These are phyloP conservation scores for Glareola pratincola DNA, from an alignment of 2,113 vertebrate species.

Conservation along the genomic window DNA sequence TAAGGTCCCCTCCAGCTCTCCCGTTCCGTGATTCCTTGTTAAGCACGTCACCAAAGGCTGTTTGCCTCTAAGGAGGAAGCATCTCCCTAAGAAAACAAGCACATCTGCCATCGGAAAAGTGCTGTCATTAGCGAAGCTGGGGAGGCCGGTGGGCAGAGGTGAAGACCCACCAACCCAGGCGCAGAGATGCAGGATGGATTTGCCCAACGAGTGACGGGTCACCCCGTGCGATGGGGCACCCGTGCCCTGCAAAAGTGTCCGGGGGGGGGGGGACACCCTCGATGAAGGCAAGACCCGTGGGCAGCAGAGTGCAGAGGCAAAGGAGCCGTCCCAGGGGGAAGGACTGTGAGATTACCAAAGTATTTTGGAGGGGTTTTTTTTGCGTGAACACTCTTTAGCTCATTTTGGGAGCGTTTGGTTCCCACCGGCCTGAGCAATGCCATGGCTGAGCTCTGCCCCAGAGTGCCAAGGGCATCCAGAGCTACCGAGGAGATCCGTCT, in stretches of 20 bases:
- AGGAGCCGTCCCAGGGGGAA: neutral
- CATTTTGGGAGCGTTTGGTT: neutral
- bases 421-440: neutral
- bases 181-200: accelerated
- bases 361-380: neutral
- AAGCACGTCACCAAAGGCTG: neutral
- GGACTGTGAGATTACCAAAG: too few species aligned
- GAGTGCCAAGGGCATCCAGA: accelerated
- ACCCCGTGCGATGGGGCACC: accelerated
- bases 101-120: neutral
- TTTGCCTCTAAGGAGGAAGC: neutral
- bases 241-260: neutral
- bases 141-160: neutral
- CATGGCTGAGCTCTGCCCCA: neutral
- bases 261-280: too few species aligned
- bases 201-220: accelerated
- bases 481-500: neutral
- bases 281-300: accelerated
- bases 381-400: too few species aligned
- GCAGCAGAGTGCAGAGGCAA: neutral
- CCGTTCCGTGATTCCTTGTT: neutral
- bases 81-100: neutral
- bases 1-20: neutral
- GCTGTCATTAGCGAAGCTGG: neutral
- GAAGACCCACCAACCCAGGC: neutral